Evolutionary conservation across 2,888 invertebrate genomes (phyloP).

Genomic region (Bellardia pandia): DNA sequence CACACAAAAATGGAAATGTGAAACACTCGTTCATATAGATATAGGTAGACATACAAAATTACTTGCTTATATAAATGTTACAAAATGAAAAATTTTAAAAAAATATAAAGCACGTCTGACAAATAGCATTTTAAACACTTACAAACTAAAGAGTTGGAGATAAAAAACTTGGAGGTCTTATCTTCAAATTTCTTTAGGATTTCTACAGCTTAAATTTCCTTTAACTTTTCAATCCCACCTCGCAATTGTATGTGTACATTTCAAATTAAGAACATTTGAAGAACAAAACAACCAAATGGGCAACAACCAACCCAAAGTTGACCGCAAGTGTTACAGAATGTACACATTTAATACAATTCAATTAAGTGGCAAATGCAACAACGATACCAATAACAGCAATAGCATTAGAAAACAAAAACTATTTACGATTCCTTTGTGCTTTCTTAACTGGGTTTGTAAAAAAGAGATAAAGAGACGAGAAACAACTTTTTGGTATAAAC

Average conservation of each 20-base stretch:
- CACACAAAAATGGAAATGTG: not conserved
- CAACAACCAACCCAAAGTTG: constrained; percentile 57
- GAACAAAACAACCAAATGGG: constrained; percentile 54
- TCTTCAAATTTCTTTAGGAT: no score
- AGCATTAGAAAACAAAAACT: constrained; percentile 11
- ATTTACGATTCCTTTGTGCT: constrained; percentile 3
- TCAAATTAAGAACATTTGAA: constrained; percentile 57
- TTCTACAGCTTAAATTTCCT: no score
- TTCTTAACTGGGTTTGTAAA: not conserved
- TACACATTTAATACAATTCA: constrained; percentile 71
- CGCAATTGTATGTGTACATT: constrained; percentile 44
- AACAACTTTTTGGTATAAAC: constrained; percentile 62
- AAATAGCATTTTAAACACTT: no score
- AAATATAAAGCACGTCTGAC: constrained; percentile 2
- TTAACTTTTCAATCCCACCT: not conserved
- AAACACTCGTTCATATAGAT: not conserved
- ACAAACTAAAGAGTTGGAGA: no score
- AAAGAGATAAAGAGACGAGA: not conserved
- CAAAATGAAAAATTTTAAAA: not conserved
- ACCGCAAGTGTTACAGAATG: constrained; percentile 69
- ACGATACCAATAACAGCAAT: not conserved
- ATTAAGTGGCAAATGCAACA: constrained; percentile 69
- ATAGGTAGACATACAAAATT: not conserved
- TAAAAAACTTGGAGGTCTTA: no score
- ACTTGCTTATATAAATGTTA: not conserved